Evolutionary conservation across 2,113 vertebrate genomes (phyloP), one percentile per base, ranked within the genome.

Genomic region (Catharus minimus): DNA sequence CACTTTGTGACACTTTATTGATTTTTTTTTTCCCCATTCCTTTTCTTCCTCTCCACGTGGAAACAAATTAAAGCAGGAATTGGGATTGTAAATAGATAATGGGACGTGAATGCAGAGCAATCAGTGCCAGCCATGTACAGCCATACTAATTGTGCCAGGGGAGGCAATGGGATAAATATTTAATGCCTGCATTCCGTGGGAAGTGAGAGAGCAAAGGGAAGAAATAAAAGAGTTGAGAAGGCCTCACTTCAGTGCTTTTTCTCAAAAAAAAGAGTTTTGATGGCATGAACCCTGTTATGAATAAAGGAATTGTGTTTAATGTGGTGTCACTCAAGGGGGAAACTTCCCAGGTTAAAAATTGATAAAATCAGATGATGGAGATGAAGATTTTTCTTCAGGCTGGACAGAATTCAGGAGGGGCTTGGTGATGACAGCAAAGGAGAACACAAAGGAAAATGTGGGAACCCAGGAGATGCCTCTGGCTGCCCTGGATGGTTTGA

Each of bases 31-130:
- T 0, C 5, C 9, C 13, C 11, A 2, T n/a, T 24, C 12, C 11
- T 15, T 43, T 60, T 32, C 39, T 62, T 55, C 58, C 57, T 75
- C 57, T 78, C 66, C 1, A 1, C 4, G 38, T 83, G 65, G 72
- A 95, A 75, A 75, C 69, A 80, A 95, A 94, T 83, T 53, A 72
- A 84, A 81, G 83, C 36, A 81, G 86, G 88, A 93, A 90, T 90
- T 78, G 64, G 93, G 94, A 65, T 86, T 93, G 94, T 94, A 95
- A 95, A 95, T 78, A 94, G 93, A 94, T 94, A 91, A 94, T 92
- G 83, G 73, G 41, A 82, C 2, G 13, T 96, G 92, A 94, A 88
- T 86, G 80, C 82, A 86, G 92, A 95, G 90, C 50, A 94, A 94
- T 95, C 90, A 68, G 77, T 65, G 77, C 44, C 44, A 17, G 61